phyloP scores from a whole-genome alignment of 2,797 vertebrate species.

The Bradypodion ventrale region DNA sequence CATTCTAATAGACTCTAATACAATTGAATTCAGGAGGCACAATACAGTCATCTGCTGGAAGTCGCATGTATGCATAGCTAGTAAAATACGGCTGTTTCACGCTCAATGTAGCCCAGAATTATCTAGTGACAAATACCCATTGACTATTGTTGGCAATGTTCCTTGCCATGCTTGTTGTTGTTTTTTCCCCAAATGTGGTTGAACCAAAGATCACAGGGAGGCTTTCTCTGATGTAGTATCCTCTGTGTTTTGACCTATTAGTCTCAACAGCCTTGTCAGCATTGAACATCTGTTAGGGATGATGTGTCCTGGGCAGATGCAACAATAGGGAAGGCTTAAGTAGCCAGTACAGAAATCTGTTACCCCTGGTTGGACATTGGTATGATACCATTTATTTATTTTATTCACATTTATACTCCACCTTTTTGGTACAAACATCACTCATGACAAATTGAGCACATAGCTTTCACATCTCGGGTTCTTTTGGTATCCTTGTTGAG shows the following conservation, averaged over 20 bases:
- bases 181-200: too few relatives aligned
- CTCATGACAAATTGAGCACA: background rate
- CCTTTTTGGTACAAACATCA: too few relatives aligned
- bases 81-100: too few relatives aligned
- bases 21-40: background rate
- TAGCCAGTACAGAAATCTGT: background rate
- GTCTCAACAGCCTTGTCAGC: background rate
- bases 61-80: background rate
- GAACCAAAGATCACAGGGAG: background rate
- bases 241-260: background rate
- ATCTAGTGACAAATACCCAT: background rate
- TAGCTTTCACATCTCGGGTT: background rate
- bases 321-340: background rate
- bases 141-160: too few relatives aligned
- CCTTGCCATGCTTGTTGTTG: background rate
- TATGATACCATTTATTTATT: too few relatives aligned
- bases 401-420: too few relatives aligned
- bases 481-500: background rate
- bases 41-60: background rate
- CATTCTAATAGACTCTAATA: constrained; percentile 47
- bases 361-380: background rate
- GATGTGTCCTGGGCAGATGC: too few relatives aligned
- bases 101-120: too few relatives aligned
- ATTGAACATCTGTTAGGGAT: too few relatives aligned
- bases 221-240: background rate